Base-by-base conservation (phyloP, 2,113 vertebrate species). In the Pogonocichla stellata region DNA sequence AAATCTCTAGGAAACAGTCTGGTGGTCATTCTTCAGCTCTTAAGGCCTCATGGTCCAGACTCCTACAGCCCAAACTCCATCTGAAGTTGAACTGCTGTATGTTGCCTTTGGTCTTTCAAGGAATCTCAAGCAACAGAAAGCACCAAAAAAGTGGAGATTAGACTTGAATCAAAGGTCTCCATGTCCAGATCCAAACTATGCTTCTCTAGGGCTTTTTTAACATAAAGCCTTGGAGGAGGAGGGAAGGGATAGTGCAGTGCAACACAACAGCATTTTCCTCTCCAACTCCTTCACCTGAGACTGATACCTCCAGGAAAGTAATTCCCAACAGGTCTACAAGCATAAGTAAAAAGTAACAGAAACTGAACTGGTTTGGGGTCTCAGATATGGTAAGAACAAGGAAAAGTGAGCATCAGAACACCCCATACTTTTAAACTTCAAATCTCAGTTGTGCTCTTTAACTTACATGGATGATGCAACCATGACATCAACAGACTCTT, bases 231-330 rank as follows among this genome's bases (percentile, higher is more conserved):
- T n/a, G 26, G 26, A 66, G 33, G 80, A 43, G 57, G 23, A 86
- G 14, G 26, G 50, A 72, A 75, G 31, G 53, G 31, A 42, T 5
- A 42, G 31, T 34, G 57, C 33, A 65, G 17, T 10, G 12, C 29
- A 57, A 60, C 33, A 34, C 10, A 13, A 13, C 0, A 28, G 19
- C 0, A 0, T 57, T 65, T 45, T 25, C 38, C 67, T 42, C 33
- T 34, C 19, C 20, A 48, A 2, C 3, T 51, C 33, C 22, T 82
- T 54, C 51, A 84, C 34, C 23, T 70, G 29, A 83, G 20, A 45
- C 17, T 38, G 64, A 77, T 25, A 6, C 25, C 13, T 53, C 58
- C 54, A 73, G 38, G 9, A 53, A 75, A 80, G 26, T 23, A 47
- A 69, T 58, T 84, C 47, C 58, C 24, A 45, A 12, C 1, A 3